Conservation (phyloP, 1,140 invertebrate species). For the Sogatella furcifera region DNA sequence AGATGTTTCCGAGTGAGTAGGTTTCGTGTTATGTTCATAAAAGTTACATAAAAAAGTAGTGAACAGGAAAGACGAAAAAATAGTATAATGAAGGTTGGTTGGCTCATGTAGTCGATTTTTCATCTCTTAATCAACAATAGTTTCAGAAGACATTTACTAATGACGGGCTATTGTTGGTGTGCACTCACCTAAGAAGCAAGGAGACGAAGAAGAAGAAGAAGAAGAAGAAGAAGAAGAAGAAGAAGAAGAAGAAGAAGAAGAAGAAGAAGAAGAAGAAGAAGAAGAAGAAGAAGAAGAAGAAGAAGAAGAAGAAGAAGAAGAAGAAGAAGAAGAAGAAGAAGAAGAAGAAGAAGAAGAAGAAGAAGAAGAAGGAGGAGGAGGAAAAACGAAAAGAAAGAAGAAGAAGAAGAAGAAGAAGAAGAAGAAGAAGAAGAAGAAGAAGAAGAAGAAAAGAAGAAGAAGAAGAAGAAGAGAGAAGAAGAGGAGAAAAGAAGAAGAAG, state of each 20-base stretch:
- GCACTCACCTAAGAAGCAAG: neutral
- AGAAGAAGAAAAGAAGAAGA: neutral
- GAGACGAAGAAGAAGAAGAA: conserved; percentile 1
- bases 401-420: conserved; percentile 4
- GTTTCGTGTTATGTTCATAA: too few relatives aligned
- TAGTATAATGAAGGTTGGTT: too few relatives aligned
- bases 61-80: too few relatives aligned
- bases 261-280: neutral
- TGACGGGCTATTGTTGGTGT: neutral
- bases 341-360: neutral
- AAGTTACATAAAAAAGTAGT: too few relatives aligned
- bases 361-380: neutral
- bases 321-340: conserved; percentile 4
- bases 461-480: neutral
- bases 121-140: neutral
- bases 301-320: conserved; percentile 1
- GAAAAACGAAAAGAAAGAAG: neutral
- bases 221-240: conserved; percentile 4
- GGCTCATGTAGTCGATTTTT: too few relatives aligned
- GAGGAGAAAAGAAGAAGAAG: neutral
- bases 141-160: neutral
- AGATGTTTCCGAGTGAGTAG: too few relatives aligned
- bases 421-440: conserved; percentile 4
- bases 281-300: neutral
- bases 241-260: conserved; percentile 4